Conservation (phyloP, 2,888 invertebrate species). For the Ophioninae sp. region DNA sequence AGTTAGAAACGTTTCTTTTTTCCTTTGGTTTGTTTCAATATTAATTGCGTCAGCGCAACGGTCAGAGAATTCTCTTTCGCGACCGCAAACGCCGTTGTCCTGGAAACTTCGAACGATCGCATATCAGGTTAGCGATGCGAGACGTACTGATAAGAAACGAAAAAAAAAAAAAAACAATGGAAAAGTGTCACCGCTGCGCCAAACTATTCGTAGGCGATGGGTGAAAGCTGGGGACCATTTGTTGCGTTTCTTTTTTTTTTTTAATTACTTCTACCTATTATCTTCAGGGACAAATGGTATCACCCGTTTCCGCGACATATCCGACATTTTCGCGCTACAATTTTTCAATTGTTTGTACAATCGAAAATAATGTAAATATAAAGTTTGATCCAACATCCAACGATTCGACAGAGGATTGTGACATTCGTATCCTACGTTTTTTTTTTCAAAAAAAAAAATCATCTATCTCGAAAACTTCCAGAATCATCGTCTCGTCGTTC, state of each 20-base stretch:
- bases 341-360: neutral
- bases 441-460: neutral
- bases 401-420: neutral
- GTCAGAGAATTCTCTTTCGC: neutral
- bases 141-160: slow-evolving; percentile 28
- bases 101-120: slow-evolving; percentile 5
- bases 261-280: neutral
- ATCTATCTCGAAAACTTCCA: neutral
- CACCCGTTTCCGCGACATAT: neutral
- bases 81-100: neutral
- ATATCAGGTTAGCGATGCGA: slow-evolving; percentile 13
- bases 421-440: neutral
- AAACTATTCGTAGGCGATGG: slow-evolving; percentile 29
- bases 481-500: neutral
- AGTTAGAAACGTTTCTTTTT: neutral
- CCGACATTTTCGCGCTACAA: neutral
- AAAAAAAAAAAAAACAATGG: neutral
- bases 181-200: slow-evolving; percentile 12
- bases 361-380: neutral
- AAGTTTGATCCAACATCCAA: neutral
- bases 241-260: slow-evolving; percentile 6
- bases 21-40: neutral
- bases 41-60: neutral
- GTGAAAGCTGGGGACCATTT: neutral
- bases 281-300: neutral